Evolutionary conservation across 1,140 invertebrate genomes (phyloP), one percentile per base, ranked within the genome.

Genomic region (Cherax quadricarinatus): DNA sequence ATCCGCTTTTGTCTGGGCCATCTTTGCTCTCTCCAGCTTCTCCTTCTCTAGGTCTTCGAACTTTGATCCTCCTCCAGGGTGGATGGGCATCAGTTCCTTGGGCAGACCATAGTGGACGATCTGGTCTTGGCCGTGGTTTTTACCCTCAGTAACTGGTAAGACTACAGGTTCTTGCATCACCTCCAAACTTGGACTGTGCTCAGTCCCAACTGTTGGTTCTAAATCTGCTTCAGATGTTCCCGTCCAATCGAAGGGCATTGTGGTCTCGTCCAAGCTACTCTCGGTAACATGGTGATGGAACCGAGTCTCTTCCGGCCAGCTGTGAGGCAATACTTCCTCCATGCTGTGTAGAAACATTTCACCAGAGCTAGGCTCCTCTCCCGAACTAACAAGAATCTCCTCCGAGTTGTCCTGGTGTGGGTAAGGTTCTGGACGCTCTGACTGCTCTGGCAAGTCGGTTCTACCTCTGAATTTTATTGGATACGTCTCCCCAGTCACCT

Each of bases 31-130:
- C 80, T 89, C 88, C 80, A 89, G 12, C 80, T 89, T 82, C 62
- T 89, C 88, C 41, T 18, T 66, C 62, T 89, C 88, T 9, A 89
- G 80, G n/a, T 89, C 88, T 6, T 89, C 88, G 41, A 89, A 89
- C 41, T 24, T 82, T 4, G 88, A 89, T 4, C 88, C 88, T 7
- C 88, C 88, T 12, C 88, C 88, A 6, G 88, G 88, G 80, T 89
- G 88, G 16, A 89, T 89, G 60, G 88, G 88, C 88, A 89, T 10
- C 4, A 89, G 88, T 41, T 89, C 88, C 80, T 83, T 89, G 30
- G 88, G 88, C 5, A 89, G 60, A 49, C 86, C 86, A 30, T 79
- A 62, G 48, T 51, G 66, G n/a, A 48, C 24, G 5, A 53, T 24
- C 41, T 60, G 62, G 0, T 79, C 73, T 21, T 30, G 73, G 9